Evolutionary conservation across 2,797 vertebrate genomes (phyloP).

Genomic region (Lepus oiostolus): DNA sequence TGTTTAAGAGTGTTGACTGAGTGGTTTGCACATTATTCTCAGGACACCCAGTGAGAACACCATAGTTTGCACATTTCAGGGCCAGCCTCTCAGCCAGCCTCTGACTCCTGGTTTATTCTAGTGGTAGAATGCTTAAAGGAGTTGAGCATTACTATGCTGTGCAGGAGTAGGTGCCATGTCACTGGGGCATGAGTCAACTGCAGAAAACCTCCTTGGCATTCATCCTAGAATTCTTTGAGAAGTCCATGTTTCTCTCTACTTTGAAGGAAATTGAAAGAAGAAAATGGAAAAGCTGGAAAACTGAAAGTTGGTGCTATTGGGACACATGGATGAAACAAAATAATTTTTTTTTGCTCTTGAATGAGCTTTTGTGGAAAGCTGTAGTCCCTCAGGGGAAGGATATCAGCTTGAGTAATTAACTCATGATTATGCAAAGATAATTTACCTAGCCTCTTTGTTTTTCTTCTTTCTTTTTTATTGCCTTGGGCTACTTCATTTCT

Average conservation of each 20-base stretch:
- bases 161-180: neutral
- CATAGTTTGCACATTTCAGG: neutral
- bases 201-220: neutral
- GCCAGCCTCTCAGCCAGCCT: neutral
- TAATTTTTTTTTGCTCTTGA: conserved; percentile 23
- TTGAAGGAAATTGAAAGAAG: conserved; percentile 47
- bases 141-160: neutral
- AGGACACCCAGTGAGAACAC: neutral
- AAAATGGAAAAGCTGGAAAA: neutral
- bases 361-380: conserved; percentile 63
- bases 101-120: neutral
- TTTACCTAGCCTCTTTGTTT: conserved; percentile 74
- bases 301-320: neutral
- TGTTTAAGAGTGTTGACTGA: neutral
- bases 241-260: conserved; percentile 10
- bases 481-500: conserved; percentile 71
- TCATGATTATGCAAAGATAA: conserved; percentile 77
- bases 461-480: conserved; percentile 29
- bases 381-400: conserved; percentile 43
- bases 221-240: conserved; percentile 31
- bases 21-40: neutral
- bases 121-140: neutral
- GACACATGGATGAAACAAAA: conserved; percentile 23
- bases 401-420: conserved; percentile 77
- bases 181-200: neutral